Conservation (phyloP, 2,797 vertebrate genomes). For the Selene dorsalis region DNA sequence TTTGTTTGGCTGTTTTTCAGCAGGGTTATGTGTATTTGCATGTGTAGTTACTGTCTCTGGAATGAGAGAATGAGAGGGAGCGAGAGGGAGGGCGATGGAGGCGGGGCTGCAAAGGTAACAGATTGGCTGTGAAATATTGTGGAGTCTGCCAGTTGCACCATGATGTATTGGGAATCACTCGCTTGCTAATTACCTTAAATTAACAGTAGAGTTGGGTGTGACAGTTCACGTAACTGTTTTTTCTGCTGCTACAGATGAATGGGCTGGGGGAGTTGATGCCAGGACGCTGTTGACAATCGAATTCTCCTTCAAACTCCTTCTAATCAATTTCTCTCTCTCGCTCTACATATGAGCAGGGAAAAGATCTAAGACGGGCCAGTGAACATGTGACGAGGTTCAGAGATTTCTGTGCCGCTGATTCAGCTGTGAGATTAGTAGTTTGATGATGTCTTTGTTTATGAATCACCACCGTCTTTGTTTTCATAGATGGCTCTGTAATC, state of each 20-base stretch:
- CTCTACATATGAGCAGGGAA: constrained; percentile 38
- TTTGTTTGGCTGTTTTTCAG: constrained; percentile 28
- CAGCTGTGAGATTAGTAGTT: constrained; percentile 55
- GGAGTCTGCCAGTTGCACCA: constrained; percentile 84
- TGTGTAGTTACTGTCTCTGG: constrained; percentile 49
- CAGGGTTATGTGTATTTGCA: constrained; percentile 44
- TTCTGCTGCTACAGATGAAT: constrained; percentile 88
- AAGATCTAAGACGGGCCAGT: constrained; percentile 63
- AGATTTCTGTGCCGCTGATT: constrained; percentile 62
- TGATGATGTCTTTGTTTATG: constrained; percentile 72
- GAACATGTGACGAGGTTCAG: constrained; percentile 68
- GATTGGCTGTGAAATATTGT: constrained; percentile 85
- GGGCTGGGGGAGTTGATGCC: constrained; percentile 81
- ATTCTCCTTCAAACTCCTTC: constrained; percentile 78
- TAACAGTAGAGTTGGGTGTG: constrained; percentile 89
- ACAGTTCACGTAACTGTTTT: constrained; percentile 89
- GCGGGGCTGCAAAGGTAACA: constrained; percentile 76
- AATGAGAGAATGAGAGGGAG: constrained; percentile 50
- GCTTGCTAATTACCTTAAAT: constrained; percentile 90
- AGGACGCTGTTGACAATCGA: constrained; percentile 84
- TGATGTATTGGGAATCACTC: constrained; percentile 89
- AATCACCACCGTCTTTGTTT: constrained; percentile 27
- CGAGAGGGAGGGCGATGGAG: constrained; percentile 40
- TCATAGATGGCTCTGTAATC: constrained; percentile 24
- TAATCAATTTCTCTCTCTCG: constrained; percentile 77